Conservation (phyloP, 2,113 vertebrate genomes). For the Xyrauchen texanus region DNA sequence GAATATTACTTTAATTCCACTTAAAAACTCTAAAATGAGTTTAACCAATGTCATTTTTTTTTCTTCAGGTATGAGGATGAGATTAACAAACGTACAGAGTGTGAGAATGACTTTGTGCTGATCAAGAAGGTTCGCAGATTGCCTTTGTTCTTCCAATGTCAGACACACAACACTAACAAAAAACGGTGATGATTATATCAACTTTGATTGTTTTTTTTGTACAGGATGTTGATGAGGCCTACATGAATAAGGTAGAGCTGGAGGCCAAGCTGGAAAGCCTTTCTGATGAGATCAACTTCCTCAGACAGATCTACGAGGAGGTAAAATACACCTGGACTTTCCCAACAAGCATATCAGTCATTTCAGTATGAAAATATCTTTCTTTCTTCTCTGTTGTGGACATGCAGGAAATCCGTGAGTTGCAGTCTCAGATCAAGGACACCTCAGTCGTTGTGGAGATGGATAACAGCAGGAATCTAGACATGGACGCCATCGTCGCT, state of each 20-base stretch:
- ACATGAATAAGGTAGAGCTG: slow-evolving; percentile 92
- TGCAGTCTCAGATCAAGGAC: slow-evolving; percentile 82
- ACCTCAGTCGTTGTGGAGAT: slow-evolving; percentile 91
- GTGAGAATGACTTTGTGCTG: slow-evolving; percentile 82
- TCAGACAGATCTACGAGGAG: slow-evolving; percentile 87
- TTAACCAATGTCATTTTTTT: slow-evolving; percentile 6
- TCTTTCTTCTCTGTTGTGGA: not conserved
- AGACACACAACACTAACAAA: not conserved
- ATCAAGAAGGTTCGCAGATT: slow-evolving; percentile 77
- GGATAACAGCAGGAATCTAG: slow-evolving; percentile 91
- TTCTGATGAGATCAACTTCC: slow-evolving; percentile 89
- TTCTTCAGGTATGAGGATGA: slow-evolving; percentile 79
- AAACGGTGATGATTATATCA: not conserved
- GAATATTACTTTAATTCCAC: too few species aligned
- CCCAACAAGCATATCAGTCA: too few species aligned
- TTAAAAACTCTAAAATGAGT: too few species aligned
- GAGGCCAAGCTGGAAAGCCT: slow-evolving; percentile 92
- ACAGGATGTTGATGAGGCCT: slow-evolving; percentile 91
- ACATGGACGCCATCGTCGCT: slow-evolving; percentile 90
- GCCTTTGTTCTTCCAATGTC: not conserved
- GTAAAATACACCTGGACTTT: slow-evolving; percentile 62
- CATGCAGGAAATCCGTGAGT: slow-evolving; percentile 85
- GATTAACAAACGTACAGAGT: slow-evolving; percentile 81
- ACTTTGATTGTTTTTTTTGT: slow-evolving; percentile 21
- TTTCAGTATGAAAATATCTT: not conserved